These are phyloP conservation scores for Gobius niger DNA, from an alignment of 2,113 vertebrate species.

Conservation along the genomic window DNA sequence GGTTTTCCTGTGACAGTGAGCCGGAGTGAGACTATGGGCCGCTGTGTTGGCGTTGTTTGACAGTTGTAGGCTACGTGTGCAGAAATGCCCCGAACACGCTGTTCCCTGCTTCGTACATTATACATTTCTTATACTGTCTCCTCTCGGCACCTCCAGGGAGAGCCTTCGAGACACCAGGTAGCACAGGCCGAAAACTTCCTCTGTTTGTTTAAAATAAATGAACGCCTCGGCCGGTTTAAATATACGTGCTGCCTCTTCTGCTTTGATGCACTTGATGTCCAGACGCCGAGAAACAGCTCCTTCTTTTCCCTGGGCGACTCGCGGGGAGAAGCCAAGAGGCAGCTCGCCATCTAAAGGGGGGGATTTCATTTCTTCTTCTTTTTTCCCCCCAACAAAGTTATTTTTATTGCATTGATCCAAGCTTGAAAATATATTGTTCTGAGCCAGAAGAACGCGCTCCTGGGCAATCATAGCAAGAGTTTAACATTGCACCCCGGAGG, in stretches of 20 bases:
- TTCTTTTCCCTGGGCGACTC: slow-evolving; percentile 3
- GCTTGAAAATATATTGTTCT: slow-evolving; percentile 30
- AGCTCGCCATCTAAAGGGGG: slow-evolving; percentile 21
- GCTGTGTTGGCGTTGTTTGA: slow-evolving; percentile 1
- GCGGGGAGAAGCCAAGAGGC: slow-evolving; percentile 28
- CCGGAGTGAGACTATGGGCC: not conserved
- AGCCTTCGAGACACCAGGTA: slow-evolving; percentile 1
- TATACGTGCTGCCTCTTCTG: not conserved
- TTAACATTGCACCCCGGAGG: slow-evolving; percentile 1
- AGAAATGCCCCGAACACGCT: slow-evolving; percentile 9
- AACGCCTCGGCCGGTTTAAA: not conserved
- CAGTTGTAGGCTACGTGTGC: slow-evolving; percentile 9
- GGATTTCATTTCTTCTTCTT: slow-evolving; percentile 12
- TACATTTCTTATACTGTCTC: not conserved
- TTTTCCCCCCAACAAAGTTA: slow-evolving; percentile 15
- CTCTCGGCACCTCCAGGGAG: not conserved
- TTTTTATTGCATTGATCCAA: slow-evolving; percentile 47
- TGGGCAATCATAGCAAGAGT: slow-evolving; percentile 11
- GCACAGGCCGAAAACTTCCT: slow-evolving; percentile 1
- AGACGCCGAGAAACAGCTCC: slow-evolving; percentile 16
- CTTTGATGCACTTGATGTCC: slow-evolving; percentile 1
- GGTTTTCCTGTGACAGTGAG: slow-evolving; percentile 3
- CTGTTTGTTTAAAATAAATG: slow-evolving; percentile 12
- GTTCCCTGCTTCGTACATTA: slow-evolving; percentile 10
- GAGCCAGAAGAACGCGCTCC: slow-evolving; percentile 18